Conservation (phyloP, 64 coral and sea anemone genomes). For the Montipora sp. region DNA sequence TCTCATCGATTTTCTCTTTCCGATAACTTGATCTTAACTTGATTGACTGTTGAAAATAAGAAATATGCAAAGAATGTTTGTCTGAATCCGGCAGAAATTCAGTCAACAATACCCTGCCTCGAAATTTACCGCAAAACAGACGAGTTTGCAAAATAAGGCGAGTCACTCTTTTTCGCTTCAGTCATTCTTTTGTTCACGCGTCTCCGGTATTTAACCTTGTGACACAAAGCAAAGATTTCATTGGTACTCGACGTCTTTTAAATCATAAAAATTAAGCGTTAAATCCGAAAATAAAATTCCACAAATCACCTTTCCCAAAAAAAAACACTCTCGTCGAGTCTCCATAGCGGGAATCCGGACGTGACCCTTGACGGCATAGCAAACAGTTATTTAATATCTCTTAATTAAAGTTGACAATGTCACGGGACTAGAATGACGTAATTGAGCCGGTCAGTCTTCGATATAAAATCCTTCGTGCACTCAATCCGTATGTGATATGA, state of each 20-base stretch:
- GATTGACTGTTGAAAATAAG: neutral
- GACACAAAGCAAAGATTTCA: neutral
- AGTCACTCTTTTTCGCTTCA: neutral
- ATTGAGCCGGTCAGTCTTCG: conserved; percentile 22
- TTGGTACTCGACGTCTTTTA: neutral
- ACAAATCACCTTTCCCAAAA: neutral
- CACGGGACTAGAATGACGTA: conserved; percentile 2
- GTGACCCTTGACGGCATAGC: neutral
- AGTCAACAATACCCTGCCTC: neutral
- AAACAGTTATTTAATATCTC: conserved; percentile 59
- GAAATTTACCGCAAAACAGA: neutral
- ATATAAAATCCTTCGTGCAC: neutral
- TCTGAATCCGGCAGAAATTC: neutral
- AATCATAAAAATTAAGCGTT: neutral
- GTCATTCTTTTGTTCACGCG: neutral
- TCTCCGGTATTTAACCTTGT: conserved; percentile 37
- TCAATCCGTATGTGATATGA: neutral
- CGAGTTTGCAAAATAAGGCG: neutral
- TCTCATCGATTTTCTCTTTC: neutral
- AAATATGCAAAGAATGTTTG: neutral
- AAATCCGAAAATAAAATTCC: neutral
- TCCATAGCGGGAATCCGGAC: conserved; percentile 20
- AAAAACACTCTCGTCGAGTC: neutral
- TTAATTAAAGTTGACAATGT: conserved; percentile 47
- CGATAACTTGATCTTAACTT: neutral